Percentiles rank a stretch among this genome's conserved stretches.
These are phyloP conservation scores for Astreopora myriophthalma DNA, from an alignment of 64 coral and sea anemone genomes.

Conservation along the genomic window DNA sequence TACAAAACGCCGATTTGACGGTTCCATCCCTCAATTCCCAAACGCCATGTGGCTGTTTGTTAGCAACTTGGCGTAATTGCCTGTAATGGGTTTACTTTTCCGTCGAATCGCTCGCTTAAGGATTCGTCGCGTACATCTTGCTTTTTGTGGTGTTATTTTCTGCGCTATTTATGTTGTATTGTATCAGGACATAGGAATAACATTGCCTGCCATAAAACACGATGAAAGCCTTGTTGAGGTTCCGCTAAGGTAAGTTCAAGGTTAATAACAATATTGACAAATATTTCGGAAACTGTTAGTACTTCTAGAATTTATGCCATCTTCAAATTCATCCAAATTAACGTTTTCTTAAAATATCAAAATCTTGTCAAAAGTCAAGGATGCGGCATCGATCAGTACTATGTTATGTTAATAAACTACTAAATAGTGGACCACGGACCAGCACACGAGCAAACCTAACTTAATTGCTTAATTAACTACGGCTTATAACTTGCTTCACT, in stretches of 20 bases:
- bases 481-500: too few relatives aligned
- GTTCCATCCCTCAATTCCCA: not conserved
- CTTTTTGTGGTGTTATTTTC: not conserved
- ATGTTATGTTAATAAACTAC: too few relatives aligned
- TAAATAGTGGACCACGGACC: too few relatives aligned
- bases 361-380: too few relatives aligned
- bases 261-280: not conserved
- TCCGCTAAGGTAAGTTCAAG: constrained; percentile 10
- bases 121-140: not conserved
- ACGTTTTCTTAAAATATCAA: too few relatives aligned
- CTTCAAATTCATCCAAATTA: too few relatives aligned
- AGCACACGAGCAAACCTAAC: too few relatives aligned
- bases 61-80: not conserved
- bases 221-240: not conserved
- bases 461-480: too few relatives aligned
- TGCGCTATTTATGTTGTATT: constrained; percentile 29
- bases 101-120: not conserved
- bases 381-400: too few relatives aligned
- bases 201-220: not conserved
- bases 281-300: too few relatives aligned
- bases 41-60: not conserved
- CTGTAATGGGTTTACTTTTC: not conserved
- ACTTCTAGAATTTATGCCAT: too few relatives aligned
- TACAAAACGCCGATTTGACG: not conserved
- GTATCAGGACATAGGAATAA: constrained; percentile 20